Conservation (phyloP, 2,797 vertebrate genomes). For the Anguilla megastoma region DNA sequence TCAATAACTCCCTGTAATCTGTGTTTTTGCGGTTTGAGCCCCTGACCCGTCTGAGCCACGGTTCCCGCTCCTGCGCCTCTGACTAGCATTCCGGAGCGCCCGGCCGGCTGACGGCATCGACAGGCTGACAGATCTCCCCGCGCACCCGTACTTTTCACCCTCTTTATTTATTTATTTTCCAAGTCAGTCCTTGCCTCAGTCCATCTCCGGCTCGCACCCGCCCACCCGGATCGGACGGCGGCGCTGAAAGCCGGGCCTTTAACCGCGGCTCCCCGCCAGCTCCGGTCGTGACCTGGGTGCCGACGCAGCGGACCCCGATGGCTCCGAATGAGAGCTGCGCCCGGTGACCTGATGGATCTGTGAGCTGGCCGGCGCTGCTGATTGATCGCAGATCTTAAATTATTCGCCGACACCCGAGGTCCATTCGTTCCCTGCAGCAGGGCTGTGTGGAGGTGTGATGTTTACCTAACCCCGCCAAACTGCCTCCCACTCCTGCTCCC, state of each 20-base stretch:
- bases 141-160: neutral
- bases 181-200: neutral
- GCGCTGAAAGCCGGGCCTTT: constrained; percentile 65
- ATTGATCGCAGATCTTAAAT: constrained; percentile 81
- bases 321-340: constrained; percentile 81
- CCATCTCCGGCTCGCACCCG: neutral
- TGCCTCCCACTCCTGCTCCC: constrained; percentile 45
- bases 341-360: constrained; percentile 74
- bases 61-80: neutral
- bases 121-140: neutral
- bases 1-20: neutral
- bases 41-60: neutral
- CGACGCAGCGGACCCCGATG: constrained; percentile 81
- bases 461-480: neutral
- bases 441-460: neutral
- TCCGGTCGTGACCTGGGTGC: constrained; percentile 79
- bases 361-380: constrained; percentile 72
- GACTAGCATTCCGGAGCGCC: neutral
- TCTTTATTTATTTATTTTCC: neutral
- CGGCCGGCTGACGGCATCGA: neutral
- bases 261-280: constrained; percentile 72
- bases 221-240: constrained; percentile 46
- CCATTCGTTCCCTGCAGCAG: constrained; percentile 47
- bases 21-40: neutral
- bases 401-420: constrained; percentile 70